Base-by-base conservation (phyloP, 1,140 invertebrate species). In the Drosophila sulfurigaster region DNA sequence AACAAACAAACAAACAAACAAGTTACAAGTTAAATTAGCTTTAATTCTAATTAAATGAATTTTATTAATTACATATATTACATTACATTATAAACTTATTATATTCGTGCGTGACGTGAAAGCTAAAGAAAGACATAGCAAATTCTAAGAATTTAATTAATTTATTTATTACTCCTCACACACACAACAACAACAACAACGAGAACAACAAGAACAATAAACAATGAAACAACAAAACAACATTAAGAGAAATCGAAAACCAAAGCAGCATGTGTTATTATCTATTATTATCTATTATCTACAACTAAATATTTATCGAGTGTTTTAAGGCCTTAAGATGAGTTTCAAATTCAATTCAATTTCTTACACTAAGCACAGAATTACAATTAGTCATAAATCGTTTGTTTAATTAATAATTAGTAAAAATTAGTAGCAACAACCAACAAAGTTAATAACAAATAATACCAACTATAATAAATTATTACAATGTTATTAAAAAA, bases 91-190 rank as follows among this genome's bases (percentile, higher is more conserved):
- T n/a, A n/a, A 11, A 56, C 15, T 10, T 30, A 58, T 13, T 65
- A 78, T 76, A 35, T 65, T 62, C 56, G 78, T 72, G 67, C 60
- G 70, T 73, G 56, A 81, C 78, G 78, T 80, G 68, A 85, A 91
- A 91, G 79, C 89, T 80, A 81, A 91, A 83, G 48, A 88, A 91
- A 91, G 89, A 91, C 89, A 91, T 91, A 91, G 89, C 67, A 76
- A 89, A 91, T 85, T 81, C 85, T 86, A 91, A 91, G 89, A 91
- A 91, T 91, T 89, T 91, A 77, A 81, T 81, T 90, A 79, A 81
- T 70, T 87, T 88, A 77, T 58, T 74, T 77, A 68, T 25, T 65
- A 79, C 76, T 35, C 46, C 59, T 67, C 78, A 66, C 74, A 78
- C 67, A 54, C 28, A 32, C n/a, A 20, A 38, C 32, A 38, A 54